A percentile compares a stretch with the other conserved stretches of the same genome.
phyloP scores from a whole-genome alignment of 2,888 invertebrate species.

The Branchellion lobata region DNA sequence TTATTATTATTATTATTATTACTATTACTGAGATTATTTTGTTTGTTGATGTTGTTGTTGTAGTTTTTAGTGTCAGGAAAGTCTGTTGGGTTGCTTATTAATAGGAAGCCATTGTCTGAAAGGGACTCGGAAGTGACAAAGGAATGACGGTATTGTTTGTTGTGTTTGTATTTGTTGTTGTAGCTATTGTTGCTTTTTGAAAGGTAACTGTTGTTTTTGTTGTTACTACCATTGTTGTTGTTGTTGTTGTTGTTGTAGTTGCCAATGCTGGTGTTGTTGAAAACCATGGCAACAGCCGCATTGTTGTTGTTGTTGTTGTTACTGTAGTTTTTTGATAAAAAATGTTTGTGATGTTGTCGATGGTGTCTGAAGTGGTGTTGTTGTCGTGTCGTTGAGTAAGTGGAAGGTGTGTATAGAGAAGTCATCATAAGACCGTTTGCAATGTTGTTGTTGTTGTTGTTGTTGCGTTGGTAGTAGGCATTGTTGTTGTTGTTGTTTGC shows the following conservation, averaged over 20 bases:
- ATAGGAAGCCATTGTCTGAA: background rate
- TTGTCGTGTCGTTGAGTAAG: background rate
- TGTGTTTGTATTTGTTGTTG: background rate
- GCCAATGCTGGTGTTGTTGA: background rate
- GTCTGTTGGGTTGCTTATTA: background rate
- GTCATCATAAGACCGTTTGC: background rate
- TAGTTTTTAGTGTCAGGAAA: background rate
- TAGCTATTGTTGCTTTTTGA: background rate
- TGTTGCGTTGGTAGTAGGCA: background rate
- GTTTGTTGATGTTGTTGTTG: no score
- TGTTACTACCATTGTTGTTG: background rate
- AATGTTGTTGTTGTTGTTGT: background rate
- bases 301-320: no score
- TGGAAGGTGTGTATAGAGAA: background rate
- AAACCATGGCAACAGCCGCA: background rate
- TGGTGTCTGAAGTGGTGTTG: background rate
- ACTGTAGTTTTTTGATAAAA: background rate
- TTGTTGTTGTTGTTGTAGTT: background rate
- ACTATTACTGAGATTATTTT: no score
- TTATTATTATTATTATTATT: no score
- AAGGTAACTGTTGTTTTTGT: background rate
- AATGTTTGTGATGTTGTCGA: background rate
- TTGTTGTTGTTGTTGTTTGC: background rate
- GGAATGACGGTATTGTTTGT: slow-evolving; percentile 4
- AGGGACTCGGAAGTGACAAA: background rate